Conservation (phyloP, 2,797 vertebrate species). For the Acipenser transmontanus region DNA sequence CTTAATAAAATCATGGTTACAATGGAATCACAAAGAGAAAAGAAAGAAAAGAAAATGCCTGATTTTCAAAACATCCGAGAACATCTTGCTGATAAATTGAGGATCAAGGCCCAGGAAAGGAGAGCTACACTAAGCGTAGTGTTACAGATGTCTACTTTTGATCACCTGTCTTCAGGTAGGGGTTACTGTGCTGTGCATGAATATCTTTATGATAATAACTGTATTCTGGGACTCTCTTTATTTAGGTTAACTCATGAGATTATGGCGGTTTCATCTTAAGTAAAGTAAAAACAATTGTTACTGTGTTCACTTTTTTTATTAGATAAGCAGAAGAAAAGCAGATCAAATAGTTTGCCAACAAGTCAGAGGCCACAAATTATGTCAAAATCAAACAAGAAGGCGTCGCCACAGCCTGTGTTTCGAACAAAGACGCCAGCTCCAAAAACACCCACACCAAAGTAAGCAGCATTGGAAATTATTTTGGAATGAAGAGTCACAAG, state of each 20-base stretch:
- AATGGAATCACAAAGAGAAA: slow-evolving; percentile 35
- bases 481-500: no score
- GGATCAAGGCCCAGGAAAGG: slow-evolving; percentile 32
- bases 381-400: slow-evolving; percentile 38
- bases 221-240: no score
- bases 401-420: slow-evolving; percentile 48
- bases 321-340: slow-evolving; percentile 47
- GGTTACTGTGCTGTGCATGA: no score
- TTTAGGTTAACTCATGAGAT: no score
- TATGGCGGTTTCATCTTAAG: no score
- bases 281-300: no score
- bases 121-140: slow-evolving; percentile 11
- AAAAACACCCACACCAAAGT: slow-evolving; percentile 58
- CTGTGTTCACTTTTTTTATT: background rate
- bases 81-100: slow-evolving; percentile 31
- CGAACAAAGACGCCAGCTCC: slow-evolving; percentile 36
- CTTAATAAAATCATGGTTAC: slow-evolving; percentile 34
- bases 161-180: no score
- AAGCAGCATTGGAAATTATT: slow-evolving; percentile 3
- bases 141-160: no score
- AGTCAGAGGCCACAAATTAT: slow-evolving; percentile 36
- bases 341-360: slow-evolving; percentile 56
- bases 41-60: slow-evolving; percentile 26
- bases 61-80: slow-evolving; percentile 44
- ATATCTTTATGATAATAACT: no score